phyloP scores from a whole-genome alignment of 2,888 invertebrate genomes.

The Conistra vaccinii region DNA sequence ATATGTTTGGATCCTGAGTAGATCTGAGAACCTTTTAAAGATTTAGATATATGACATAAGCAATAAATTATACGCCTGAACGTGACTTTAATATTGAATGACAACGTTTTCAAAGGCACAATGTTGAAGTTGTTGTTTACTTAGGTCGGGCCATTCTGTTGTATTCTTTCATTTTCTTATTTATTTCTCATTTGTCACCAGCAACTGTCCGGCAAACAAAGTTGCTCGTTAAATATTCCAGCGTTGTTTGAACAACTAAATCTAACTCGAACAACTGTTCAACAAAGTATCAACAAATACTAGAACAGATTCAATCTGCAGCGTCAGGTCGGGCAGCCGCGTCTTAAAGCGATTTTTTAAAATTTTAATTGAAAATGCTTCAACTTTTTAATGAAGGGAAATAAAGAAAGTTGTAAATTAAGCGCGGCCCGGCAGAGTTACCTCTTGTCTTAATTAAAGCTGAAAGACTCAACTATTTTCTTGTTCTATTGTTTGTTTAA shows the following conservation, averaged over 20 bases:
- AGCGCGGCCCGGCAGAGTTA: constrained; percentile 60
- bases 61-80: not conserved
- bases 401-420: constrained; percentile 75
- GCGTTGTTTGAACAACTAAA: constrained; percentile 51
- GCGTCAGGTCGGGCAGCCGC: constrained; percentile 49
- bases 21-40: constrained; percentile 12
- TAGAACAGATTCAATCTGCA: constrained; percentile 60
- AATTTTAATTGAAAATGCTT: constrained; percentile 83
- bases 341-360: constrained; percentile 65
- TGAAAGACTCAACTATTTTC: constrained; percentile 73
- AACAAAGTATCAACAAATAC: constrained; percentile 58
- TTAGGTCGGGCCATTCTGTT: not conserved
- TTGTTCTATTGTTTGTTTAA: constrained; percentile 73
- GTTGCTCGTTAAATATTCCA: constrained; percentile 50
- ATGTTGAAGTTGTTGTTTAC: not conserved
- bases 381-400: constrained; percentile 83
- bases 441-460: constrained; percentile 78
- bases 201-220: constrained; percentile 46
- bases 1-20: not conserved
- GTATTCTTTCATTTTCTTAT: constrained; percentile 29
- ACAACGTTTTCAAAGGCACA: not conserved
- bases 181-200: constrained; percentile 46
- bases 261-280: constrained; percentile 55
- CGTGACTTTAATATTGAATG: constrained; percentile 13
- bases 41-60: not conserved